Base-by-base conservation (phyloP, 2,113 vertebrate species). In the Antidorcas marsupialis region DNA sequence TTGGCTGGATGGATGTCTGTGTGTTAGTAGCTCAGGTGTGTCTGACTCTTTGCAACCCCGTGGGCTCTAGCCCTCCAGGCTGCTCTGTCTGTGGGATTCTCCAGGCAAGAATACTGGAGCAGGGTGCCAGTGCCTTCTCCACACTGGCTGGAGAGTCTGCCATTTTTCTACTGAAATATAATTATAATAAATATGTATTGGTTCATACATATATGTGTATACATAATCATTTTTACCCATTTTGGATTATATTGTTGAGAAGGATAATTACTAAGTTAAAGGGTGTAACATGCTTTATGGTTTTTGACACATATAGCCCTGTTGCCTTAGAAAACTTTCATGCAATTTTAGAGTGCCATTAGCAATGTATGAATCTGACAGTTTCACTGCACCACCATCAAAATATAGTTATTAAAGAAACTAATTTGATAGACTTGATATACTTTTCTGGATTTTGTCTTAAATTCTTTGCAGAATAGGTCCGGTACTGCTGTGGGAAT, bases 151-250 rank as follows among this genome's bases (percentile, higher is more conserved):
- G 2, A 81, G 47, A 88, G 36, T 78, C 45, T 87, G 74, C 23
- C 47, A 89, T 87, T 97, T 95, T 97, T 67, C 67, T 87, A 81
- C 33, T 91, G 82, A 83, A 94, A 93, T 76, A 82, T 55, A 53
- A 92, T 36, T 50, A 67, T 23, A 50, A 16, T 62, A 91, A 86
- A 47, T 84, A 91, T 45, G 7, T 43, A 76, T 53, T 74, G 15
- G 33, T 62, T 60, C 53, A 5, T 43, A 83, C 52, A 2, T 60
- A 81, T 30, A 81, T 52, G 62, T 45, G 57, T 52, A 28, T 85
- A 39, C 3, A 88, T 64, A 95, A 55, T 86, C 30, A 62, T 43
- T 52, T 89, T 81, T 57, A 92, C 7, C 2, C 17, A 55, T 85
- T 95, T 92, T 89, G n/a, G 9, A n/a, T 94, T 52, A 36, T 60